A percentile compares a stretch with the other conserved stretches of the same genome.
Conservation (phyloP, 2,888 invertebrate genomes). For the Cremastobaeus sp. region DNA sequence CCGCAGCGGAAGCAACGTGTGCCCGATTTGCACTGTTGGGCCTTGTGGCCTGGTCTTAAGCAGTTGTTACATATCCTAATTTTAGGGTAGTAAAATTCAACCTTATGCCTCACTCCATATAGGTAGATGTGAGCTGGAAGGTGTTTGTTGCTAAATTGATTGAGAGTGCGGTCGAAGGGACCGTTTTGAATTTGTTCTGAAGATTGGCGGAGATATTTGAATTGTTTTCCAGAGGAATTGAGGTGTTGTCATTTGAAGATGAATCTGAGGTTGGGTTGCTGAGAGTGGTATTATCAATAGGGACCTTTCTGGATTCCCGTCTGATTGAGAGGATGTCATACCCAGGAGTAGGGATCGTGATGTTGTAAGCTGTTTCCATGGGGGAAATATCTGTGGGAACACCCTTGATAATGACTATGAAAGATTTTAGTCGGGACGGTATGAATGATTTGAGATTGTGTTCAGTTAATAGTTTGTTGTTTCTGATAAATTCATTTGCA, state of each 20-base stretch:
- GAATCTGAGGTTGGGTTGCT: no score
- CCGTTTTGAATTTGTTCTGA: not conserved
- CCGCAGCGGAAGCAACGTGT: slow-evolving; percentile 9
- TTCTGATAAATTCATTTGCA: no score
- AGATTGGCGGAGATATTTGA: not conserved
- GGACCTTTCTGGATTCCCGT: not conserved
- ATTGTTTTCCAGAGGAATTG: not conserved
- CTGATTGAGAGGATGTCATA: no score
- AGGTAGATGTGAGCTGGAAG: slow-evolving; percentile 1
- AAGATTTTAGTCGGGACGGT: no score
- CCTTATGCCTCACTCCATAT: not conserved
- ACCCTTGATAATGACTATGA: no score
- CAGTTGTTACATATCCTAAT: slow-evolving; percentile 7
- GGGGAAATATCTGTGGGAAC: no score
- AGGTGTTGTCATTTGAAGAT: no score
- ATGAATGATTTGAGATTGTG: no score
- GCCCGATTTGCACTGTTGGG: not conserved
- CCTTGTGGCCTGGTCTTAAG: slow-evolving; percentile 9
- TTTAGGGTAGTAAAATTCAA: slow-evolving; percentile 13
- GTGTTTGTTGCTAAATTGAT: slow-evolving; percentile 3
- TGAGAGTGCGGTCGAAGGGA: slow-evolving; percentile 1
- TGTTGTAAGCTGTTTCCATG: no score
- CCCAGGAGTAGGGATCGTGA: no score
- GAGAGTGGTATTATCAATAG: no score
- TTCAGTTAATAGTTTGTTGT: no score